Evolutionary conservation across 2,113 vertebrate genomes (phyloP).

Genomic region (Hirundichthys speculiger): DNA sequence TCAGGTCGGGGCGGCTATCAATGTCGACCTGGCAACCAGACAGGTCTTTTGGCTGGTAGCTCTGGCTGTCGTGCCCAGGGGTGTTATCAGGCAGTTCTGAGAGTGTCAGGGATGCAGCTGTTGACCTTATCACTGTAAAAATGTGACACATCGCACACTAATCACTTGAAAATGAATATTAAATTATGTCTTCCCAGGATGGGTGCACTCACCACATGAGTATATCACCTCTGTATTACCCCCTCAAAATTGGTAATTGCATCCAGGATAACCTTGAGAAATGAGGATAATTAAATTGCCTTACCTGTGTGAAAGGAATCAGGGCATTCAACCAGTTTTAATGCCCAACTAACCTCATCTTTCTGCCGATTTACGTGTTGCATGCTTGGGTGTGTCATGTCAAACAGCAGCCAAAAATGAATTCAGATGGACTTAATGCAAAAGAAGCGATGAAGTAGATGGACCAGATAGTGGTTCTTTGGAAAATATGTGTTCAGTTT

Average conservation of each 20-base stretch:
- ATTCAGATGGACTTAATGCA: background rate
- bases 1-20: slow-evolving; percentile 23
- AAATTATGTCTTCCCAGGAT: slow-evolving; percentile 18
- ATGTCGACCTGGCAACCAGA: slow-evolving; percentile 44
- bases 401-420: background rate
- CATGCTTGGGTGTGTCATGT: background rate
- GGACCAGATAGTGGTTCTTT: background rate
- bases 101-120: background rate
- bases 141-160: slow-evolving; percentile 8
- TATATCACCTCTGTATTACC: slow-evolving; percentile 18
- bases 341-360: slow-evolving; percentile 16
- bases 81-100: too few species aligned
- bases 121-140: slow-evolving; percentile 3
- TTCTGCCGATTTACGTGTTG: slow-evolving; percentile 16
- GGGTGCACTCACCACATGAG: slow-evolving; percentile 22
- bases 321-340: slow-evolving; percentile 26
- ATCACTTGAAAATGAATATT: slow-evolving; percentile 28
- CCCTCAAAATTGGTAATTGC: slow-evolving; percentile 23
- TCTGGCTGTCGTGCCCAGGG: background rate
- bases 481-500: background rate
- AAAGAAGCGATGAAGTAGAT: background rate
- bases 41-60: slow-evolving; percentile 24
- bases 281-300: slow-evolving; percentile 22
- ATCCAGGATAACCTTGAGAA: slow-evolving; percentile 26
- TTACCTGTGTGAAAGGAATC: slow-evolving; percentile 8